Evolutionary conservation across 2,113 vertebrate genomes (phyloP).

Genomic region (Rhombomys opimus): DNA sequence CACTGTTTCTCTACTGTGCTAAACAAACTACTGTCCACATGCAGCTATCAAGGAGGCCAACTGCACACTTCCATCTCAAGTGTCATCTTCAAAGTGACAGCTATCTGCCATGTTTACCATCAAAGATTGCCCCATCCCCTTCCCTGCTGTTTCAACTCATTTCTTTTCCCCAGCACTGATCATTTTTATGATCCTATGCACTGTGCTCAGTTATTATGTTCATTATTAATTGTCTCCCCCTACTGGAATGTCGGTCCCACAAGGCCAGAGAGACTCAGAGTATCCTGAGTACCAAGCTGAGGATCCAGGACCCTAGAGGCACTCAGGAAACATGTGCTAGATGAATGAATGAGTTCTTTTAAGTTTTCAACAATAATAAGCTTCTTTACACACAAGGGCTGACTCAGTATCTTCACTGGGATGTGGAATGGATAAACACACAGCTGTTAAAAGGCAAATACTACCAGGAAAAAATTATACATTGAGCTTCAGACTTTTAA

Average conservation of each 20-base stretch:
- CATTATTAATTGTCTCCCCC: constrained; percentile 46
- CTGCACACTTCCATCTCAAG: neutral
- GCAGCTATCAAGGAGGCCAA: neutral
- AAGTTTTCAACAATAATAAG: neutral
- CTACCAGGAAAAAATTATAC: neutral
- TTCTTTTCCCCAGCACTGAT: neutral
- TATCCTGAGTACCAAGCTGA: neutral
- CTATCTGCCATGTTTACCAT: neutral
- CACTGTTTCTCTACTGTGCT: neutral
- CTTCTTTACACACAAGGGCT: neutral
- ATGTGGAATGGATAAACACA: neutral
- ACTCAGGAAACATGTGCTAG: constrained; percentile 12
- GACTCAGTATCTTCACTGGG: neutral
- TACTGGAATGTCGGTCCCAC: constrained; percentile 4
- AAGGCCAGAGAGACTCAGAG: neutral
- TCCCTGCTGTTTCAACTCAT: neutral
- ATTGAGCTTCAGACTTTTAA: neutral
- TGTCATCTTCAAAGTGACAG: neutral
- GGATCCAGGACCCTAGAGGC: neutral
- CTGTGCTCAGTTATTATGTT: constrained; percentile 7
- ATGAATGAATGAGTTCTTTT: neutral
- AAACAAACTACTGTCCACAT: neutral
- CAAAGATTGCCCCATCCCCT: neutral
- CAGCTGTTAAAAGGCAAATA: neutral
- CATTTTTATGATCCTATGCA: neutral